Conservation (phyloP, 2,113 vertebrate genomes). For the Pomatorhinus ruficollis region DNA sequence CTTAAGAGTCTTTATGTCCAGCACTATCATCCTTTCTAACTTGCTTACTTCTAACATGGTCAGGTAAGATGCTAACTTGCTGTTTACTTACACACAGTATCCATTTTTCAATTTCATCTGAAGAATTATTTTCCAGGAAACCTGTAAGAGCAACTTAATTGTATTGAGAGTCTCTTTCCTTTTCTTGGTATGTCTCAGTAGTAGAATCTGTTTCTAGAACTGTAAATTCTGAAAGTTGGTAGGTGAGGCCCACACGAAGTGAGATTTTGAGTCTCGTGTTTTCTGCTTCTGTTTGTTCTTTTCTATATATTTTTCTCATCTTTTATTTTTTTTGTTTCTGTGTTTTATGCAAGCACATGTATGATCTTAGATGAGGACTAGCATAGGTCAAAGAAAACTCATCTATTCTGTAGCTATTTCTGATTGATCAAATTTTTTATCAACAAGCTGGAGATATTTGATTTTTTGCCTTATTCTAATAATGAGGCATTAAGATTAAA, state of each 20-base stretch:
- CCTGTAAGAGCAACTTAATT: not conserved
- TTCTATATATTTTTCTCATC: not conserved
- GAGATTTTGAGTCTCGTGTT: not conserved
- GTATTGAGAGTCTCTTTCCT: not conserved
- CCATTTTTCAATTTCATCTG: not conserved
- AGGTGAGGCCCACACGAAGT: not conserved
- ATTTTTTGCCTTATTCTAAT: not conserved
- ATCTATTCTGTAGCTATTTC: not conserved
- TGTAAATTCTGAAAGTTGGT: not conserved
- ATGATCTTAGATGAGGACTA: not conserved
- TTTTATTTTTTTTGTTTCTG: not conserved
- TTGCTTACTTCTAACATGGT: not conserved
- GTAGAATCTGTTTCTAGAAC: slow-evolving; percentile 4
- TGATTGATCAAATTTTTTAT: not conserved
- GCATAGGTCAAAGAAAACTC: not conserved
- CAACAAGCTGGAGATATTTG: not conserved
- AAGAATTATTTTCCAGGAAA: not conserved
- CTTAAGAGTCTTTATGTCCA: not conserved
- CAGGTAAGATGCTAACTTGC: slow-evolving; percentile 1
- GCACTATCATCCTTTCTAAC: not conserved
- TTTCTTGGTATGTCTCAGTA: not conserved
- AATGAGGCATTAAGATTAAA: not conserved
- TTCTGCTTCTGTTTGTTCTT: not conserved
- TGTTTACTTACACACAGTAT: not conserved
- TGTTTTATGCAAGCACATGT: not conserved